phyloP scores from a whole-genome alignment of 2,113 vertebrate genomes.

The Melanerpes formicivorus region DNA sequence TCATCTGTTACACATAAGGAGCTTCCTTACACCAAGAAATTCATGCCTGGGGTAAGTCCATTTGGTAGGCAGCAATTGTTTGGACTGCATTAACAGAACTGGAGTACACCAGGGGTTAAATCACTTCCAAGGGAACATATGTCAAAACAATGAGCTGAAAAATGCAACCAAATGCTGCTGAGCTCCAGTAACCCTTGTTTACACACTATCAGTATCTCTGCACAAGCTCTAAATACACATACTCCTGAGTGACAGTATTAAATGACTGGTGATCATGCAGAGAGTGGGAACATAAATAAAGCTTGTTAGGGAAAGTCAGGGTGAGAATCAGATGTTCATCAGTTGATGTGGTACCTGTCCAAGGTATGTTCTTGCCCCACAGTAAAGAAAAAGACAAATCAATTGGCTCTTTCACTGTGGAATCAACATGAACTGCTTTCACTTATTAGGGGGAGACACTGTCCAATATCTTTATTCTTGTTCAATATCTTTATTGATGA shows the following conservation, averaged over 20 bases:
- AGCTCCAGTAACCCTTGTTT: not conserved
- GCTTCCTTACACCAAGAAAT: not conserved
- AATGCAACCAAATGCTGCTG: slow-evolving; percentile 12
- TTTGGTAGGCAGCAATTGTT: not conserved
- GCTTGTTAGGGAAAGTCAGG: not conserved
- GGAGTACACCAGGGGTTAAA: not conserved
- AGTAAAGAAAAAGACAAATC: not conserved
- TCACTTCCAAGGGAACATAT: not conserved
- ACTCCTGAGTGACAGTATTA: not conserved
- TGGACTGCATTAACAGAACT: not conserved
- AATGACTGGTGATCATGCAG: not conserved
- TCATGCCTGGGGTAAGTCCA: not conserved
- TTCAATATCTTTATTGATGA: too few species aligned
- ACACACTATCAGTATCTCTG: not conserved
- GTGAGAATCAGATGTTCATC: not conserved
- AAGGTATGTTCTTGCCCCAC: not conserved
- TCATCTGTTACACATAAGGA: not conserved
- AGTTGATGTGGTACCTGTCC: not conserved
- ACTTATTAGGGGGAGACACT: not conserved
- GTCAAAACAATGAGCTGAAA: not conserved
- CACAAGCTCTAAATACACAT: not conserved
- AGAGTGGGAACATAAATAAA: not conserved
- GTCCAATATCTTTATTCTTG: too few species aligned
- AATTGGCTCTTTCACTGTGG: not conserved
- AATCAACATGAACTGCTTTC: not conserved